These are phyloP conservation scores for Alviniconcha marisindica DNA, from an alignment of 1,140 invertebrate genomes.

Conservation along the genomic window DNA sequence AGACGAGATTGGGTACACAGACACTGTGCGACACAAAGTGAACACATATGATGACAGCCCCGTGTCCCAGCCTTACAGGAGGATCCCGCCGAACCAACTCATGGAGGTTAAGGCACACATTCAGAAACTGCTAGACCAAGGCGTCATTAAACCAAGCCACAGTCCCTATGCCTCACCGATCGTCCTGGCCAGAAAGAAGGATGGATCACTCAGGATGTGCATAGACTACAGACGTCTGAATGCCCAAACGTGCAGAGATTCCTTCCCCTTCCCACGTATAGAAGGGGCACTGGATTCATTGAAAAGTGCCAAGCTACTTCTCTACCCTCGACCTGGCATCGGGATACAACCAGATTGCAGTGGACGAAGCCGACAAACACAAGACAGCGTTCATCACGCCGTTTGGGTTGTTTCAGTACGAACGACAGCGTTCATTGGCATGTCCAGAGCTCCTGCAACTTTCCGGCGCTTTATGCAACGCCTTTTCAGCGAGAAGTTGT, in stretches of 20 bases:
- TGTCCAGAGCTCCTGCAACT: constrained; percentile 42
- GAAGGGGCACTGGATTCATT: constrained; percentile 32
- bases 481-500: constrained; percentile 43
- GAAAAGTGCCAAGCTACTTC: constrained; percentile 33
- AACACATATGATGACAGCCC: not conserved
- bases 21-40: not conserved
- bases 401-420: constrained; percentile 45
- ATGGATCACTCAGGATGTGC: constrained; percentile 58
- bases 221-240: constrained; percentile 58
- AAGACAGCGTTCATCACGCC: constrained; percentile 47
- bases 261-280: constrained; percentile 50
- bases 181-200: constrained; percentile 53
- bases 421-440: constrained; percentile 48
- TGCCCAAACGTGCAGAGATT: constrained; percentile 47
- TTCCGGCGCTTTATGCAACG: constrained; percentile 13
- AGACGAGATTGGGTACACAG: too few relatives aligned
- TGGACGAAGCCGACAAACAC: constrained; percentile 31
- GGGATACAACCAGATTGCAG: constrained; percentile 48
- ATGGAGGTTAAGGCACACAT: constrained; percentile 14
- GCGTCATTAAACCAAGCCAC: constrained; percentile 35
- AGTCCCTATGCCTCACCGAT: constrained; percentile 46
- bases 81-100: constrained; percentile 17
- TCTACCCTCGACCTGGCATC: constrained; percentile 42
- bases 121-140: constrained; percentile 34
- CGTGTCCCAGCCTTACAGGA: not conserved